Conservation (phyloP, 2,797 vertebrate species). For the Salarias fasciatus region DNA sequence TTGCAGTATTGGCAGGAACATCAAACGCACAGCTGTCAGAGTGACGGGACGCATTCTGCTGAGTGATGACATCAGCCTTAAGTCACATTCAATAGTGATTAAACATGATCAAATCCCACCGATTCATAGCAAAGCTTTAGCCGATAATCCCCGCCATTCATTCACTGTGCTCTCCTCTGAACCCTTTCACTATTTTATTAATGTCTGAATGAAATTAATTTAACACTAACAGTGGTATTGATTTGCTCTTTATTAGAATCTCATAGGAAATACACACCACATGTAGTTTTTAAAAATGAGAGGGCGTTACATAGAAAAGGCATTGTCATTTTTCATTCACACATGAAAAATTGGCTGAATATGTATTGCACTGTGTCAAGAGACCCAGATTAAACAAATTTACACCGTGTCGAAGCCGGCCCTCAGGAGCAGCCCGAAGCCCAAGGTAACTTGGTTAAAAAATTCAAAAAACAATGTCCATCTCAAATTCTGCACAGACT, state of each 20-base stretch:
- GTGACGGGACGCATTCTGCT: slow-evolving; percentile 34
- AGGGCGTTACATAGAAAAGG: slow-evolving; percentile 57
- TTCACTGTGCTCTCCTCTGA: slow-evolving; percentile 30
- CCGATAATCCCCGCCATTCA: slow-evolving; percentile 59
- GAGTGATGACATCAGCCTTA: slow-evolving; percentile 63
- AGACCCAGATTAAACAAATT: slow-evolving; percentile 54
- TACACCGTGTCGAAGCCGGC: slow-evolving; percentile 48
- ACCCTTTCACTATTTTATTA: slow-evolving; percentile 31
- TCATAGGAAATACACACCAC: slow-evolving; percentile 59
- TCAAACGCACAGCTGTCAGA: slow-evolving; percentile 38
- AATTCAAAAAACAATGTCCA: slow-evolving; percentile 58
- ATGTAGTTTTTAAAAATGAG: slow-evolving; percentile 55
- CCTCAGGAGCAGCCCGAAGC: slow-evolving; percentile 33
- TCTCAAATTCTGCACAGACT: slow-evolving; percentile 43
- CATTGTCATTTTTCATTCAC: slow-evolving; percentile 58
- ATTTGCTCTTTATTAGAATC: slow-evolving; percentile 66
- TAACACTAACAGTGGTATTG: slow-evolving; percentile 27
- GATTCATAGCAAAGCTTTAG: slow-evolving; percentile 59
- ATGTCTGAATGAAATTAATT: slow-evolving; percentile 35
- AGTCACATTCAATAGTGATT: slow-evolving; percentile 66
- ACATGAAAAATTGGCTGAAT: slow-evolving; percentile 57
- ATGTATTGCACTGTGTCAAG: slow-evolving; percentile 51
- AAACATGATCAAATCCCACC: slow-evolving; percentile 64
- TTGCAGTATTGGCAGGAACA: slow-evolving; percentile 35
- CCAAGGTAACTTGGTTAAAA: slow-evolving; percentile 47